These are phyloP conservation scores for Oreotrochilus melanogaster DNA, from an alignment of 2,113 vertebrate species.

Conservation along the genomic window DNA sequence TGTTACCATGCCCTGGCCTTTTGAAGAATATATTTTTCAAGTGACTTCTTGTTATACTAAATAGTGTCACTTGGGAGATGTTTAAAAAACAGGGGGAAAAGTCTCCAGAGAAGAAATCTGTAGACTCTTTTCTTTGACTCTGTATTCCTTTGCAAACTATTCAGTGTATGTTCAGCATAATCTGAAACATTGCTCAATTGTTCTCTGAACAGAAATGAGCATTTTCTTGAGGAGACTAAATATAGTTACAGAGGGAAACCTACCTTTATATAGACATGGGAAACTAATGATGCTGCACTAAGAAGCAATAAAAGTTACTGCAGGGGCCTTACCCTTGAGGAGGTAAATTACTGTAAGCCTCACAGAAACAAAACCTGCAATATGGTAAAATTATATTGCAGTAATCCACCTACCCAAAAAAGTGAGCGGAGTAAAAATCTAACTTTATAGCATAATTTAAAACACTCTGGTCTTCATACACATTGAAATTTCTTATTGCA, in stretches of 20 bases:
- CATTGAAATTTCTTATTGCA: neutral
- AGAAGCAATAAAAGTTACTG: neutral
- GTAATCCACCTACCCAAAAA: neutral
- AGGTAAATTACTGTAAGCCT: neutral
- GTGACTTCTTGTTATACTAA: neutral
- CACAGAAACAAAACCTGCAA: neutral
- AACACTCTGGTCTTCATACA: neutral
- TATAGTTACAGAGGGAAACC: neutral
- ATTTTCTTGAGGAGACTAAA: neutral
- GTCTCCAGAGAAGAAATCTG: neutral
- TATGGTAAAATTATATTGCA: neutral
- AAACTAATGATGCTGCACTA: neutral
- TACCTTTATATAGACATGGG: neutral
- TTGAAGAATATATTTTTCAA: neutral
- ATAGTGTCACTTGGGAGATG: neutral
- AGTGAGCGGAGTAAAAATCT: neutral
- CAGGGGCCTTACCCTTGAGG: neutral
- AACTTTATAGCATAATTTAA: neutral
- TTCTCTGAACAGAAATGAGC: neutral
- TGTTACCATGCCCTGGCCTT: neutral
- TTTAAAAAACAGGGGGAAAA: neutral
- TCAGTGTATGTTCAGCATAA: neutral
- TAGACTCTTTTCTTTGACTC: neutral
- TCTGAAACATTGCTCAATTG: neutral
- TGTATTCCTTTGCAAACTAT: neutral